phyloP scores from a whole-genome alignment of 2,113 vertebrate species.

The Symphodus melops region DNA sequence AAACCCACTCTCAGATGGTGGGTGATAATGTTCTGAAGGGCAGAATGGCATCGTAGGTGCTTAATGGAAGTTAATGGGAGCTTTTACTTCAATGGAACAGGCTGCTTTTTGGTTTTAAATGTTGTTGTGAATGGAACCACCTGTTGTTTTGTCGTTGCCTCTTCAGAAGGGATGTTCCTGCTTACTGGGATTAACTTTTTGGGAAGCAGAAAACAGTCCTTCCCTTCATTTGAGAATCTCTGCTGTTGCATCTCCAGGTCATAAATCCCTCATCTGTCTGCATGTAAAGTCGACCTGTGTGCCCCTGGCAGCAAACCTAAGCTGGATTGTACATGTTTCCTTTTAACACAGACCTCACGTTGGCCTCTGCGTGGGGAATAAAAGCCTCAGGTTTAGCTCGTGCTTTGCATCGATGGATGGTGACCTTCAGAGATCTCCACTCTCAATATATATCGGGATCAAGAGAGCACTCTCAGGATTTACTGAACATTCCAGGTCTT shows the following conservation, averaged over 20 bases:
- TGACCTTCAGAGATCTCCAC: conserved; percentile 12
- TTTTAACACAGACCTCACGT: conserved; percentile 41
- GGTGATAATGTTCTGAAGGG: conserved; percentile 11
- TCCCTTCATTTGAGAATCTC: conserved; percentile 23
- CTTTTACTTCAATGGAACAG: conserved; percentile 63
- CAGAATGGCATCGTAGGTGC: conserved; percentile 33
- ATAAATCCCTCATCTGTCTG: conserved; percentile 58
- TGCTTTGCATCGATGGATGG: conserved; percentile 1
- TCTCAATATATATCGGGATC: neutral
- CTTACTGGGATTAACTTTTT: conserved; percentile 63
- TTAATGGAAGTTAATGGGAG: conserved; percentile 56
- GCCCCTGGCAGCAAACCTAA: conserved; percentile 2
- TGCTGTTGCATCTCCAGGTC: conserved; percentile 44
- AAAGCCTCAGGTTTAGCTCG: conserved; percentile 2
- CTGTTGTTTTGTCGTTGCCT: conserved; percentile 50
- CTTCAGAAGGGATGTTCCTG: conserved; percentile 33
- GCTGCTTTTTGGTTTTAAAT: neutral
- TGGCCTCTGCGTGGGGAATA: conserved; percentile 23
- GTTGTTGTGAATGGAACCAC: conserved; percentile 54
- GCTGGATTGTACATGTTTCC: conserved; percentile 38
- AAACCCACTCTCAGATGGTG: conserved; percentile 32
- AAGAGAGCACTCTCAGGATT: conserved; percentile 12
- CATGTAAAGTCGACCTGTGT: conserved; percentile 28
- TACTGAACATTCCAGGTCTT: conserved; percentile 17
- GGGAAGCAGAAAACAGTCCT: conserved; percentile 38